These are phyloP conservation scores for Periparus ater DNA, from an alignment of 2,797 vertebrate species.

Conservation along the genomic window DNA sequence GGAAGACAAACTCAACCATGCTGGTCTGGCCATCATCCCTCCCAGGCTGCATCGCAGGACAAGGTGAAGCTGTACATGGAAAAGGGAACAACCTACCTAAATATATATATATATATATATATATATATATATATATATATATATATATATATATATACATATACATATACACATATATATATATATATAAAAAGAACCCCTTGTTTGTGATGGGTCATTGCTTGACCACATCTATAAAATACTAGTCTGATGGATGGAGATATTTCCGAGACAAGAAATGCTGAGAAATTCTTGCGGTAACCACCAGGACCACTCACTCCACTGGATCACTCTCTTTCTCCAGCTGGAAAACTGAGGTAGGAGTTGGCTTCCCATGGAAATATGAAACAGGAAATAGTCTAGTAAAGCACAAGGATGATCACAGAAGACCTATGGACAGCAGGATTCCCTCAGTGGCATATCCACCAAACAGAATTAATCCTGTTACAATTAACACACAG, in stretches of 20 bases:
- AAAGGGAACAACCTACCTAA: neutral
- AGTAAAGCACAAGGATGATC: neutral
- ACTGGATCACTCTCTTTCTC: neutral
- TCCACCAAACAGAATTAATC: neutral
- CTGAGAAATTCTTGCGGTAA: neutral
- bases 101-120: neutral
- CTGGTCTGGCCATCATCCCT: neutral
- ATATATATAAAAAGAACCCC: neutral
- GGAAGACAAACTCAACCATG: neutral
- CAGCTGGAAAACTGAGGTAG: neutral
- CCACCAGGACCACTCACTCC: neutral
- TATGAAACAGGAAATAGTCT: neutral
- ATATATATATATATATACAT: neutral
- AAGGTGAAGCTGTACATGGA: neutral
- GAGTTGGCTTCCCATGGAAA: neutral
- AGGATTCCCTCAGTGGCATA: rapidly evolving
- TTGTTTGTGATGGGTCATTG: neutral
- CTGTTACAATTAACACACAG: neutral
- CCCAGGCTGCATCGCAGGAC: neutral
- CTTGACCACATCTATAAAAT: neutral
- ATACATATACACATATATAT: neutral
- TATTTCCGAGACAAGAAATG: neutral
- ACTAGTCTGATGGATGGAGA: neutral
- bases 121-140: no score
- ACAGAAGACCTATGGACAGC: neutral